phyloP scores from a whole-genome alignment of 1,140 invertebrate species.

The Yoshiicerus persimilis region DNA sequence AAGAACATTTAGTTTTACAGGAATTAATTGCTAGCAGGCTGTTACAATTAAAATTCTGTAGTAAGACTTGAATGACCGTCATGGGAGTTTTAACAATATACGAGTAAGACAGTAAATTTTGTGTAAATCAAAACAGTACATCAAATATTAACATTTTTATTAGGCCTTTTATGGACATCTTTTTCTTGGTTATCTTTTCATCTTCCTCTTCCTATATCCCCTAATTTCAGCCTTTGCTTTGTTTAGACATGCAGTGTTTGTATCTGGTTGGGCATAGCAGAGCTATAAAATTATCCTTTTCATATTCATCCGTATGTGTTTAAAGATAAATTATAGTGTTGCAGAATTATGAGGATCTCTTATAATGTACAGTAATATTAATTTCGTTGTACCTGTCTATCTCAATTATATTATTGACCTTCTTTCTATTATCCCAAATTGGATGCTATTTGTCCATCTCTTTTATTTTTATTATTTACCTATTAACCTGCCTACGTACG shows the following conservation, averaged over 20 bases:
- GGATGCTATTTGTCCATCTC: constrained; percentile 16
- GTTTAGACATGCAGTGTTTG: background rate
- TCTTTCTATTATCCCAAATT: constrained; percentile 18
- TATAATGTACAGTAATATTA: background rate
- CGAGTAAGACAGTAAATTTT: constrained; percentile 36
- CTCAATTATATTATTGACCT: constrained; percentile 1
- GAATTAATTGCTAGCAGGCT: background rate
- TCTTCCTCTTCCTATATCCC: constrained; percentile 19
- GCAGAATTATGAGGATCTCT: background rate
- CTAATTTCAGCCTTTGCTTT: background rate
- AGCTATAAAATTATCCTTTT: background rate
- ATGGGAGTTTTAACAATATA: constrained; percentile 47
- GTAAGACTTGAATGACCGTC: constrained; percentile 35
- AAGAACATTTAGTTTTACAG: background rate
- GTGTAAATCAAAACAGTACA: background rate
- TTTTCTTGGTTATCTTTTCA: background rate
- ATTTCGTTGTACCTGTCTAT: background rate
- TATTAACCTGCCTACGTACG: background rate
- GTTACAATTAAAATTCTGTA: background rate
- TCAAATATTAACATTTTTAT: background rate
- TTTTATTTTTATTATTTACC: background rate
- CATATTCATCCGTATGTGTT: background rate
- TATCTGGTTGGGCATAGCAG: background rate
- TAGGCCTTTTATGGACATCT: background rate
- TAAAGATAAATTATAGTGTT: background rate